Conservation (phyloP, 2,888 invertebrate genomes). For the Eumacrocentrus americanus region DNA sequence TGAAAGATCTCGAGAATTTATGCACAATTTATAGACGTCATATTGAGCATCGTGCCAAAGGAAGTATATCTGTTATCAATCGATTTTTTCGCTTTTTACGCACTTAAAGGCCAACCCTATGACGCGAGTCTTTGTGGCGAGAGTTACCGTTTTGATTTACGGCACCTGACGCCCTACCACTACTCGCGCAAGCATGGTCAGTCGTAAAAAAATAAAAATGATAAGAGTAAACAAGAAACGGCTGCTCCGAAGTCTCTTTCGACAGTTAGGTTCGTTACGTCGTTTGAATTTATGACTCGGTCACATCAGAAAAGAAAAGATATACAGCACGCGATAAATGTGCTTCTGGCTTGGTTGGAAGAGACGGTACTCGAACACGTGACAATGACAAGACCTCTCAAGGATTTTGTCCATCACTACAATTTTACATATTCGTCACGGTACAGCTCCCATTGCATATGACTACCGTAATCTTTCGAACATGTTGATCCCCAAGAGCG, state of each 20-base stretch:
- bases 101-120: not conserved
- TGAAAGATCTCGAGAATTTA: conserved; percentile 22
- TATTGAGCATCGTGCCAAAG: conserved; percentile 9
- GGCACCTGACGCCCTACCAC: conserved; percentile 25
- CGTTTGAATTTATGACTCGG: conserved; percentile 54
- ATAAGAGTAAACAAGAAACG: conserved; percentile 25
- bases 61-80: conserved; percentile 28
- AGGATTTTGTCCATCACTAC: conserved; percentile 29
- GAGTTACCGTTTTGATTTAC: conserved; percentile 37
- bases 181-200: conserved; percentile 14
- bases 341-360: conserved; percentile 3
- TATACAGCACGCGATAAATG: conserved; percentile 38
- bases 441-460: conserved; percentile 9
- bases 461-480: too few species aligned
- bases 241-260: conserved; percentile 53
- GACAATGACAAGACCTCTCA: too few species aligned
- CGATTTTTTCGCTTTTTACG: conserved; percentile 32
- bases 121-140: conserved; percentile 23
- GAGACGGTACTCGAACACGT: not conserved
- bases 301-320: conserved; percentile 28
- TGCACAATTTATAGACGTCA: conserved; percentile 32
- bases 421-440: conserved; percentile 48
- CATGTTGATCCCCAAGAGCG: too few species aligned
- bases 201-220: conserved; percentile 33
- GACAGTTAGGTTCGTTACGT: conserved; percentile 59